Percentiles rank a stretch among this genome's conserved stretches.
These are phyloP conservation scores for Drosophila novamexicana DNA, from an alignment of 1,140 invertebrate genomes.

Conservation along the genomic window DNA sequence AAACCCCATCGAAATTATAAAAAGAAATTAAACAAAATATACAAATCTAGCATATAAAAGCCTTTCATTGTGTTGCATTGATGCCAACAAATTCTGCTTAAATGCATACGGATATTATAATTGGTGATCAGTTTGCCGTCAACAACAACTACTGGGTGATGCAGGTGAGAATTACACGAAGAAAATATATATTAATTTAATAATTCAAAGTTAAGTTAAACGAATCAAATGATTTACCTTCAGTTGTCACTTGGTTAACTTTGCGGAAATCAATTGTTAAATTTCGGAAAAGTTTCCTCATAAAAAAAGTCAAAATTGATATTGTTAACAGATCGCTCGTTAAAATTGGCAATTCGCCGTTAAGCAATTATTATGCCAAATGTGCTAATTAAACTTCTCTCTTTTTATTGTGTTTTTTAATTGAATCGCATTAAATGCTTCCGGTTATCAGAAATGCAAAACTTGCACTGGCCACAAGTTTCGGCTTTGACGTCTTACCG, in stretches of 20 bases:
- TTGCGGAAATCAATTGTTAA: too few relatives aligned
- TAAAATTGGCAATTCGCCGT: constrained; percentile 19
- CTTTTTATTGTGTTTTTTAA: constrained; percentile 14
- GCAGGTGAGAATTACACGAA: constrained; percentile 68
- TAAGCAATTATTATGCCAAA: constrained; percentile 67
- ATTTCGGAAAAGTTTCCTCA: too few relatives aligned
- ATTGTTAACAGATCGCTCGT: constrained; percentile 11
- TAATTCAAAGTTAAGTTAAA: neutral
- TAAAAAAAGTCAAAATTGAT: neutral
- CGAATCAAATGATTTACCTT: too few relatives aligned
- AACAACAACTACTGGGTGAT: constrained; percentile 84
- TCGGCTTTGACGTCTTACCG: constrained; percentile 17
- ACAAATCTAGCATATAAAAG: constrained; percentile 29
- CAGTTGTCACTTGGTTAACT: too few relatives aligned
- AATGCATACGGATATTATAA: constrained; percentile 85
- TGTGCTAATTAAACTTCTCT: constrained; percentile 59
- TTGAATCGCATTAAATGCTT: constrained; percentile 55
- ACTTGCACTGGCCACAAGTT: constrained; percentile 48
- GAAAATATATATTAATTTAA: neutral
- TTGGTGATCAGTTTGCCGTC: constrained; percentile 84
- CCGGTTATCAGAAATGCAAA: constrained; percentile 75
- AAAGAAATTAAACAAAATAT: constrained; percentile 32
- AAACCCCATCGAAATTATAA: neutral
- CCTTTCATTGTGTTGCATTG: constrained; percentile 32
- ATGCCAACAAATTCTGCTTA: constrained; percentile 74